Evolutionary conservation across 2,888 invertebrate genomes (phyloP).

Genomic region (Bruchidius siliquastri): DNA sequence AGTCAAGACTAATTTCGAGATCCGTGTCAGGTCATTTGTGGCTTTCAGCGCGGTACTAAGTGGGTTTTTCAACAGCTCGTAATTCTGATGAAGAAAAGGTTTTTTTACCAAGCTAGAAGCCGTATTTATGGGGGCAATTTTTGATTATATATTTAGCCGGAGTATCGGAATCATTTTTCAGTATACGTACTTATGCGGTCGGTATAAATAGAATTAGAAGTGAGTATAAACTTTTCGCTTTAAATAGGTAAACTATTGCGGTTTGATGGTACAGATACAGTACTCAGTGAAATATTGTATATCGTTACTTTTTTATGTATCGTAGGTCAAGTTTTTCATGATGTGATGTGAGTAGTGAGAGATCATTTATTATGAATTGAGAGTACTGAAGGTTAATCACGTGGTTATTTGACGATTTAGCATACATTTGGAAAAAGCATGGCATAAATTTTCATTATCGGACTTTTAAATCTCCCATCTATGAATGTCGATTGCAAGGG

Average conservation of each 20-base stretch:
- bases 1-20: not conserved
- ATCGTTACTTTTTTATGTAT: not conserved
- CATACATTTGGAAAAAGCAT: no score
- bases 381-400: no score
- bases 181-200: not conserved
- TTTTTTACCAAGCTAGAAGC: conserved; percentile 16
- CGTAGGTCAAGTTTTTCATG: not conserved
- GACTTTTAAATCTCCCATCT: no score
- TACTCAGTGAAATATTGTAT: not conserved
- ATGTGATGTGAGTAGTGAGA: no score
- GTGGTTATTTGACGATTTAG: no score
- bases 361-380: no score
- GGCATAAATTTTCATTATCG: no score
- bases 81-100: conserved; percentile 29
- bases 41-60: conserved; percentile 20
- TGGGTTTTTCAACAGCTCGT: conserved; percentile 35
- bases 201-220: not conserved
- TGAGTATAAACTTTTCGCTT: not conserved
- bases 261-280: not conserved
- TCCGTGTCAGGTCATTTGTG: not conserved
- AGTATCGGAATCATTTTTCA: not conserved
- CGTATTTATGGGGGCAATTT: conserved; percentile 14
- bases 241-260: not conserved
- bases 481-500: no score
- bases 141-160: conserved; percentile 13